Evolutionary conservation across 1,140 invertebrate genomes (phyloP), one percentile per base, ranked within the genome.

Genomic region (Globodera rostochiensis): DNA sequence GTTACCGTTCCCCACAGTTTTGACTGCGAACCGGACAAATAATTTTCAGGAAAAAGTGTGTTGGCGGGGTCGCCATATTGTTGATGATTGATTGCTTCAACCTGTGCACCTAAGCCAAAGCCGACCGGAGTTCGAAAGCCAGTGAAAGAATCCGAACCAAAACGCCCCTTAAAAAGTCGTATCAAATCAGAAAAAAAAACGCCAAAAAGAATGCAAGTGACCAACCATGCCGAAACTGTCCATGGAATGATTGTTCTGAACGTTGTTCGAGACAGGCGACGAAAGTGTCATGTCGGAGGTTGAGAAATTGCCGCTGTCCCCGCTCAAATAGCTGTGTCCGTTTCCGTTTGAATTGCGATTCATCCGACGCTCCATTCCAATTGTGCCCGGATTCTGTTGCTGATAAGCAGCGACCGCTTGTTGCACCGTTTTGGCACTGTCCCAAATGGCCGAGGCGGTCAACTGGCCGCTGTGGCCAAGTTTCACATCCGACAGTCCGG

Each of bases 381-480:
- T 81, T 25, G 80, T 81, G n/a, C 80, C 80, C 64, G 80, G 80
- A 21, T 80, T 80, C 50, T 75, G 78, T 79, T 79, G 67, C 49
- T 67, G 75, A 36, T 36, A 36, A 36, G 36, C 36, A 0, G 36
- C 36, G 36, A 36, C 36, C 36, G 36, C 36, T 36, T 36, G 36
- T 36, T 36, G 36, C 36, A 36, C 36, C 36, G 36, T 36, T 36
- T 71, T 71, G 69, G 9, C 69, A 36, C 25, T 11, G 15, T 71
- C 69, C 69, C 69, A 71, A 71, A 71, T 47, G 69, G 69, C 9
- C 8, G 69, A 36, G 69, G 69, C n/a, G 8, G 25, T 15, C 69
- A 71, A 36, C 5, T 71, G 69, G 13, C 25, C 46, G 36, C 46
- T 7, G 19, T 9, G 6, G 4, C 36, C 69, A 45, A 6, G 6